Evolutionary conservation across 2,113 vertebrate genomes (phyloP), one percentile per base, ranked within the genome.

Genomic region (Phodopus roborovskii): DNA sequence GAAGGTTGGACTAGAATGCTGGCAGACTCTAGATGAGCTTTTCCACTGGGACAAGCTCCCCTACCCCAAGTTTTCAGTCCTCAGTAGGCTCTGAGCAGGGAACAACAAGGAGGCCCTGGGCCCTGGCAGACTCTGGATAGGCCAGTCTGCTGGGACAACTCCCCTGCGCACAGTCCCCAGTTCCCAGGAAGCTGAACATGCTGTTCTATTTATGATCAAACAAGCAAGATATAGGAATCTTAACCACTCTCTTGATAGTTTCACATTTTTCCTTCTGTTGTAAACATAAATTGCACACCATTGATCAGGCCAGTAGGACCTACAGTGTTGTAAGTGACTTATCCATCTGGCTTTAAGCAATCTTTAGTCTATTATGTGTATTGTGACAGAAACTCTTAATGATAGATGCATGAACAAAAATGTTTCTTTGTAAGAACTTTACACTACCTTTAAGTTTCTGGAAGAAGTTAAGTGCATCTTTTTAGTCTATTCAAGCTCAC

Each of bases 401-500:
- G 16, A 24, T 64, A 84, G 39, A 45, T 45, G 39, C 60, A 33
- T 66, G 42, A 2, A 19, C 11, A 30, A 33, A 83, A 60, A 9
- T 39, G 5, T 12, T 82, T 58, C 20, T 3, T 81, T 81, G n/a
- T 24, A 39, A 36, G 20, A 82, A 24, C 33, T 58, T 58, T 58
- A 58, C 24, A 39, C 22, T 13, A 36, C 79, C 56, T 15, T 83
- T 62, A 5, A 26, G 22, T 60, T 60, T 10, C n/a, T n/a, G 19
- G 56, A 42, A 22, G 13, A 39, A 83, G 56, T 62, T 42, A 60
- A 42, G n/a, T 39, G 8, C 6, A 83, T 60, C 56, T 87, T 77
- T 16, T 84, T 92, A 83, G 17, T 88, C 11, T 33, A 88, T 3
- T 84, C 70, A 88, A 92, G 22, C 70, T 96, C 64, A 71, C 45